Conservation (phyloP, 2,113 vertebrate species). For the Passer montanus region DNA sequence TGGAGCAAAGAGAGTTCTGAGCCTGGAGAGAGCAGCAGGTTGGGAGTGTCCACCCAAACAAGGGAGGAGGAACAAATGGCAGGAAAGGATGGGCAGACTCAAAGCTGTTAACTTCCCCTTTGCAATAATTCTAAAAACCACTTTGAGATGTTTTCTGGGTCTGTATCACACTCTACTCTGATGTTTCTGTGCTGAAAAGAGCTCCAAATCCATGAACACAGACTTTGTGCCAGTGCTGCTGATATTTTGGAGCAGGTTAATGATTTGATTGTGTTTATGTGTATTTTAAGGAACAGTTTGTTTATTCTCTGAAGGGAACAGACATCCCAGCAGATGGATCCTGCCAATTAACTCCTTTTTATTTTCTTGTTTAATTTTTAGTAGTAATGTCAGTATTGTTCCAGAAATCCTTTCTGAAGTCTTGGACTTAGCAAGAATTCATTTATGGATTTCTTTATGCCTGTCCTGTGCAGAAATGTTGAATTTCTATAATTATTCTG, state of each 20-base stretch:
- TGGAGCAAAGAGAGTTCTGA: neutral
- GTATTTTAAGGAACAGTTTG: neutral
- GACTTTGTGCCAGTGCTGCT: neutral
- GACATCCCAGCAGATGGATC: neutral
- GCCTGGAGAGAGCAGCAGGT: neutral
- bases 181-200: neutral
- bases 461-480: neutral
- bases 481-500: neutral
- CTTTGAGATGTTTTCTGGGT: neutral
- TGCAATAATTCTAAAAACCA: neutral
- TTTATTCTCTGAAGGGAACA: neutral
- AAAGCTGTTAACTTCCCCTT: neutral
- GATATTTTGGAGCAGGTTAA: neutral
- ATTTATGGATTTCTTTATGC: neutral
- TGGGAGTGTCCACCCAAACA: neutral
- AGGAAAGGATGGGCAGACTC: neutral
- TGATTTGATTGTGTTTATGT: neutral
- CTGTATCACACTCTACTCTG: rapidly evolving
- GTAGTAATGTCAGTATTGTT: neutral
- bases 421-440: neutral
- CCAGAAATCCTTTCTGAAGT: neutral
- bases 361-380: neutral
- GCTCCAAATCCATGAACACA: neutral
- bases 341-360: neutral
- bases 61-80: neutral